Conservation (phyloP, 2,113 vertebrate species). For the Cyphotilapia sp. region DNA sequence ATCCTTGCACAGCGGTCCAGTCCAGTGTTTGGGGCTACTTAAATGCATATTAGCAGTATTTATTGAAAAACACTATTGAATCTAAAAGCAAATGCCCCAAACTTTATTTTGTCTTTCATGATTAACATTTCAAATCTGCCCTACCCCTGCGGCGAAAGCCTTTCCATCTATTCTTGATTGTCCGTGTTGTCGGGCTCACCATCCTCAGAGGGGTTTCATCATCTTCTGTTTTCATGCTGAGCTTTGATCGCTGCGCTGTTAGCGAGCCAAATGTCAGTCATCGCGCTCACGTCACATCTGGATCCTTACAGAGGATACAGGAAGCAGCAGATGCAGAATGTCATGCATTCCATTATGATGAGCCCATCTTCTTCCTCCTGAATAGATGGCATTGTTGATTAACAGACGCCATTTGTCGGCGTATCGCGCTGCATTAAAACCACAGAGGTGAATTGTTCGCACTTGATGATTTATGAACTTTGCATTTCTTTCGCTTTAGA, state of each 20-base stretch:
- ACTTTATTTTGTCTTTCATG: neutral
- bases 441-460: fast-evolving
- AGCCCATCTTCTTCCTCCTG: neutral
- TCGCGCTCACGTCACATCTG: neutral
- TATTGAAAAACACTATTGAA: neutral
- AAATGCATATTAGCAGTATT: fast-evolving
- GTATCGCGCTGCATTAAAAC: neutral
- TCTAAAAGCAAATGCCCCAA: neutral
- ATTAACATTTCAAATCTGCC: neutral
- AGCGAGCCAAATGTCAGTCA: neutral
- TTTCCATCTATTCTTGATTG: neutral
- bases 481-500: neutral
- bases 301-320: neutral
- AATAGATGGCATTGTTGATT: conserved; percentile 38
- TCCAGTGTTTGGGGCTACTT: neutral
- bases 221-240: neutral
- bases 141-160: neutral
- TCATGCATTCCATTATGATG: conserved; percentile 1
- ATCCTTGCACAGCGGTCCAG: neutral
- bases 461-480: neutral
- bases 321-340: neutral
- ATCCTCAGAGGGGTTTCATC: neutral
- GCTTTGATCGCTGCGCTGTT: neutral
- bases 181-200: neutral
- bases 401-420: neutral